Evolutionary conservation across 2,888 invertebrate species (phyloP).

Genomic region (Himalopsyche japonica): DNA sequence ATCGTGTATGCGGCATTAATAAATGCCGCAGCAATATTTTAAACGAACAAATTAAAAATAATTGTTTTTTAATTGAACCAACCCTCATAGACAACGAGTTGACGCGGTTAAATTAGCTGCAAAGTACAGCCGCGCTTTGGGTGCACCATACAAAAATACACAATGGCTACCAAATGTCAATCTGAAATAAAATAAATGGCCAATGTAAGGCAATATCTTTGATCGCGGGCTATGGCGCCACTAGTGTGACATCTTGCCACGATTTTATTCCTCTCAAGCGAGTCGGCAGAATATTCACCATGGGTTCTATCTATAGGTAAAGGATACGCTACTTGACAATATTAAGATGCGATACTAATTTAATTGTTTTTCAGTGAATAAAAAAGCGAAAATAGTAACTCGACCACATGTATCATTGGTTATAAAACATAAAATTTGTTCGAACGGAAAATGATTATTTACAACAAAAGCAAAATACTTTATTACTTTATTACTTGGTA

Average conservation of each 20-base stretch:
- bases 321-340: neutral
- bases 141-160: neutral
- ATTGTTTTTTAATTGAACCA: neutral
- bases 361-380: no score
- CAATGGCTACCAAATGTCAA: slow-evolving; percentile 31
- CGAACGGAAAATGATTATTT: no score
- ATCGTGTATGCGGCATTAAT: no score
- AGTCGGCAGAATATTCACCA: neutral
- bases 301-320: neutral
- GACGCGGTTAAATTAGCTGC: neutral
- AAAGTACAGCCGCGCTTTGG: slow-evolving; percentile 7
- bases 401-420: no score
- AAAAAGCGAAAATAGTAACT: no score
- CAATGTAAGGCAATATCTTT: slow-evolving; percentile 31
- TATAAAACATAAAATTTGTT: no score
- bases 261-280: slow-evolving; percentile 15
- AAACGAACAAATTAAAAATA: neutral
- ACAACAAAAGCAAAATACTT: no score
- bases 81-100: neutral
- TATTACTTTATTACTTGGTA: no score
- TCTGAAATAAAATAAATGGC: slow-evolving; percentile 32
- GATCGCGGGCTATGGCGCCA: slow-evolving; percentile 34
- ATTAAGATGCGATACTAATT: no score
- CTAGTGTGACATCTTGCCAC: slow-evolving; percentile 11
- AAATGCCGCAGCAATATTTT: no score